Percentiles rank a stretch among this genome's conserved stretches.
phyloP scores from a whole-genome alignment of 2,113 vertebrate species.

The Peromyscus maniculatus region DNA sequence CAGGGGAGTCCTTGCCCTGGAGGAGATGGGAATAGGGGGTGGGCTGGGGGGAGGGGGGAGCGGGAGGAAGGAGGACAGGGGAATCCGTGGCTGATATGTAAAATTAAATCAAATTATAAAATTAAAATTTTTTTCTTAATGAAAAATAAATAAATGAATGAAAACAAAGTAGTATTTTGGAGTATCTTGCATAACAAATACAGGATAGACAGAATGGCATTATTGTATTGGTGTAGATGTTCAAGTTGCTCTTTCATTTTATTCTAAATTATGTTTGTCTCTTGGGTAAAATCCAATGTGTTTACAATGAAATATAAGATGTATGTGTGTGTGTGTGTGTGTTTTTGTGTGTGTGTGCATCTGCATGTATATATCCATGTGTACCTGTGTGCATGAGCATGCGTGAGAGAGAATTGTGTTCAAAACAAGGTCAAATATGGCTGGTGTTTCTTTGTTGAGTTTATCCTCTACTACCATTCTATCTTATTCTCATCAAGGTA shows the following conservation, averaged over 20 bases:
- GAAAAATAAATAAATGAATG: too few species aligned
- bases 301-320: not conserved
- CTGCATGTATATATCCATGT: not conserved
- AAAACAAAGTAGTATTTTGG: not conserved
- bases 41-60: too few species aligned
- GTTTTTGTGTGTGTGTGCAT: not conserved
- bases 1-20: too few species aligned
- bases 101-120: too few species aligned
- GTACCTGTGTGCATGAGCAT: too few species aligned
- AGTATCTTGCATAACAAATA: not conserved
- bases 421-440: not conserved
- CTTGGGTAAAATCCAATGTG: not conserved
- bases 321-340: not conserved
- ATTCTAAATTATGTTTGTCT: not conserved
- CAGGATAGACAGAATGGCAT: not conserved
- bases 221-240: not conserved
- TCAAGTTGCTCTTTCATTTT: not conserved
- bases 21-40: too few species aligned
- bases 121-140: too few species aligned
- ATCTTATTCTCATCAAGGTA: not conserved
- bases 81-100: too few species aligned
- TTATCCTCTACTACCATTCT: not conserved
- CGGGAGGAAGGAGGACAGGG: too few species aligned
- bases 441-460: not conserved
- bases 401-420: not conserved